phyloP scores from a whole-genome alignment of 2,113 vertebrate species.

The Trichechus manatus region DNA sequence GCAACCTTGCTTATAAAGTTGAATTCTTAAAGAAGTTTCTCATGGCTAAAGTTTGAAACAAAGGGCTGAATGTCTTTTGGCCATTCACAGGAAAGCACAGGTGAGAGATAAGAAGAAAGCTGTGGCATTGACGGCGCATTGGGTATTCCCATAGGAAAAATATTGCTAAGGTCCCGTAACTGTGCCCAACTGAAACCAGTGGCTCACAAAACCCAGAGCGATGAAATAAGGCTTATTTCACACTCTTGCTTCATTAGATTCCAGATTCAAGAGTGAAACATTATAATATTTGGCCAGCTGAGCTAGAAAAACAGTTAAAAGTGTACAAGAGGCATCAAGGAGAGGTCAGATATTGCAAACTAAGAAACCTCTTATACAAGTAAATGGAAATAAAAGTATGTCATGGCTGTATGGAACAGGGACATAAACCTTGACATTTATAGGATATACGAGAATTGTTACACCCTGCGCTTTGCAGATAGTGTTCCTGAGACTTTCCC shows the following conservation, averaged over 20 bases:
- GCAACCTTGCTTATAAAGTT: background rate
- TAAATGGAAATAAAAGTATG: background rate
- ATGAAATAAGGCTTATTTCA: constrained; percentile 3
- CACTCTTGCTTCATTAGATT: background rate
- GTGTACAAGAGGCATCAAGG: background rate
- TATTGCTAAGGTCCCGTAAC: background rate
- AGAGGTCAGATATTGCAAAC: background rate
- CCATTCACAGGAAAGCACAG: background rate
- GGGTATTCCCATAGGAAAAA: background rate
- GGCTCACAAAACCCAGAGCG: background rate
- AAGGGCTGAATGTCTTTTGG: background rate
- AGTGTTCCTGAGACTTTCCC: background rate
- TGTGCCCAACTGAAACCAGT: background rate
- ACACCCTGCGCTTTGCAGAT: background rate
- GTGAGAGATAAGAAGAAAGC: background rate
- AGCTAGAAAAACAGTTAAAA: background rate
- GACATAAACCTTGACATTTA: background rate
- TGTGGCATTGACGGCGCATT: background rate
- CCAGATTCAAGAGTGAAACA: background rate
- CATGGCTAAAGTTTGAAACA: background rate
- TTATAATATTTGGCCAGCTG: background rate
- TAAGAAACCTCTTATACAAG: background rate
- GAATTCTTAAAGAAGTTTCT: background rate
- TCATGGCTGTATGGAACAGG: background rate
- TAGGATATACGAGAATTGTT: background rate